Conservation (phyloP, 2,797 vertebrate genomes). For the Acanthurus leucopareius region DNA sequence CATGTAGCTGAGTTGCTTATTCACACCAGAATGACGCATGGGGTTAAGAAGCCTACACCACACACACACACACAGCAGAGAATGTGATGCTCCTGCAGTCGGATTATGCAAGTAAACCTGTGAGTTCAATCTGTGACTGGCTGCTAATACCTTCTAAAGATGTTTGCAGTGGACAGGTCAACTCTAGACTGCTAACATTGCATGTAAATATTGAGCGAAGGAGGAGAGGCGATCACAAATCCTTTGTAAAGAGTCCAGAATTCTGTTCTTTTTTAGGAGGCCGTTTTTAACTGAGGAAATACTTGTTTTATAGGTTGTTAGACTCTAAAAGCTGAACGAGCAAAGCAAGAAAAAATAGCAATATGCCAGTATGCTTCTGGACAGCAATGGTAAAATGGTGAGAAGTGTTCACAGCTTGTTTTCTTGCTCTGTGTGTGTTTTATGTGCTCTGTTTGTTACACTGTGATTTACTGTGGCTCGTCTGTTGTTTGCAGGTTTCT, state of each 20-base stretch:
- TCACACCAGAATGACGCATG: slow-evolving; percentile 68
- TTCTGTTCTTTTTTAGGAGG: slow-evolving; percentile 17
- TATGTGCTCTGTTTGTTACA: slow-evolving; percentile 8
- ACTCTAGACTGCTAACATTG: slow-evolving; percentile 26
- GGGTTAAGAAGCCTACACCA: slow-evolving; percentile 53
- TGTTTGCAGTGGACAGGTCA: slow-evolving; percentile 44
- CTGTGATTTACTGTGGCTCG: slow-evolving; percentile 14
- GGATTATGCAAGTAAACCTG: slow-evolving; percentile 75
- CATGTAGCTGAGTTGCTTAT: slow-evolving; percentile 58
- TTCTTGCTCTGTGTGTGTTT: background rate
- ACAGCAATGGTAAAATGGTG: slow-evolving; percentile 78
- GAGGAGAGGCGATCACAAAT: background rate
- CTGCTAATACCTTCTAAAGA: slow-evolving; percentile 73
- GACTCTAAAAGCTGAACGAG: slow-evolving; percentile 16
- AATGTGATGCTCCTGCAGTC: slow-evolving; percentile 51
- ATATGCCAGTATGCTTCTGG: slow-evolving; percentile 75
- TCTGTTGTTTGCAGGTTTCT: slow-evolving; percentile 87
- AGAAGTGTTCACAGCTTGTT: slow-evolving; percentile 12
- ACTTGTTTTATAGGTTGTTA: background rate
- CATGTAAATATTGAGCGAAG: slow-evolving; percentile 20
- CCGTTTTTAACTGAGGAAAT: slow-evolving; percentile 1
- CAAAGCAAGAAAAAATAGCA: slow-evolving; percentile 20
- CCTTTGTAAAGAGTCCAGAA: background rate
- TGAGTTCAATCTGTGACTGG: slow-evolving; percentile 57
- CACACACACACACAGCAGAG: slow-evolving; percentile 28